Percentiles rank a stretch among this genome's conserved stretches.
Evolutionary conservation across 2,113 vertebrate genomes (phyloP).

Genomic region (Tursiops truncatus): DNA sequence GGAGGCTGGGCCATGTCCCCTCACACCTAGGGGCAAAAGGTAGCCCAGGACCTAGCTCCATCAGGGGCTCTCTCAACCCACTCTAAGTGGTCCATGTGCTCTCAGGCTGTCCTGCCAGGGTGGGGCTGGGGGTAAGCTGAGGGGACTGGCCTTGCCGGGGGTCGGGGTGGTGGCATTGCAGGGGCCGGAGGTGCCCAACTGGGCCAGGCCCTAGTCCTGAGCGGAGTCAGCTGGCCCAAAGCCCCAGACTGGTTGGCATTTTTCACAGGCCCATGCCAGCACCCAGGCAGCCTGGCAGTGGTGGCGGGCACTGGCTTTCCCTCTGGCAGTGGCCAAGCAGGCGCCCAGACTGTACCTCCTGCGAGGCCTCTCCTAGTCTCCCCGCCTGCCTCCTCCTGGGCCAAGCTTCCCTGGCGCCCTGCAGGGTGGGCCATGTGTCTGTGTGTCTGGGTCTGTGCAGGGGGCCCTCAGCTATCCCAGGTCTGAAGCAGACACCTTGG

Average conservation of each 20-base stretch:
- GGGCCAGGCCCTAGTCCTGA: background rate
- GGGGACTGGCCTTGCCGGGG: background rate
- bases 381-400: background rate
- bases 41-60: background rate
- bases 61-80: background rate
- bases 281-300: conserved; percentile 30
- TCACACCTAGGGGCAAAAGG: background rate
- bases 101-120: background rate
- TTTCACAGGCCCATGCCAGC: conserved; percentile 4
- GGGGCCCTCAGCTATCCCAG: background rate
- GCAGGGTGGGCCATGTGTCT: background rate
- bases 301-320: background rate
- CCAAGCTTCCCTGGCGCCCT: background rate
- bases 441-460: background rate
- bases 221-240: background rate
- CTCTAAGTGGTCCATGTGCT: background rate
- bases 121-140: background rate
- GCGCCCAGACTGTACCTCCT: background rate
- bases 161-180: background rate
- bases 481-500: background rate
- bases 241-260: background rate
- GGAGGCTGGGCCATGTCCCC: background rate
- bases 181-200: background rate
- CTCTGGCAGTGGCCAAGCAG: background rate
- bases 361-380: background rate